A percentile compares a stretch with the other conserved stretches of the same genome.
These are phyloP conservation scores for pig (Sus scrofa) DNA, from an alignment of 2,113 vertebrate species.

Conservation along the genomic window DNA sequence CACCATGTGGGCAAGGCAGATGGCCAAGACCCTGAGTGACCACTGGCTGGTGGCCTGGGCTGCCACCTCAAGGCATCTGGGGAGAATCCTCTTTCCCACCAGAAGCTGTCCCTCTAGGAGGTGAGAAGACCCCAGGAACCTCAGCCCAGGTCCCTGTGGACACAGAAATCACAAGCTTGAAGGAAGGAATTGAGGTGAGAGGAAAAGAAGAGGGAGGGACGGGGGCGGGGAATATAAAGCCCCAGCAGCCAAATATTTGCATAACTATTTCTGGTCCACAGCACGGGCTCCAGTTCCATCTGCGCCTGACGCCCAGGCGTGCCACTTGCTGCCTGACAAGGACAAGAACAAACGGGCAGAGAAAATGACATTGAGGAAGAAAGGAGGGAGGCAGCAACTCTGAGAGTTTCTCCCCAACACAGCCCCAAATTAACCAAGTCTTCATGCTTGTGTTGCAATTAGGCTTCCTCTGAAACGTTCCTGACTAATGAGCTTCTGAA, in stretches of 20 bases:
- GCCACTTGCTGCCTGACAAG: slow-evolving; percentile 56
- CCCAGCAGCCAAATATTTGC: slow-evolving; percentile 18
- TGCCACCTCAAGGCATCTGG: background rate
- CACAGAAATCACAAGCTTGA: slow-evolving; percentile 54
- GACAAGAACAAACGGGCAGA: slow-evolving; percentile 43
- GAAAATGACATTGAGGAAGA: slow-evolving; percentile 44
- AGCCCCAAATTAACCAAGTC: background rate
- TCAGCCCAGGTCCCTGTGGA: background rate
- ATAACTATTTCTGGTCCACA: slow-evolving; percentile 65
- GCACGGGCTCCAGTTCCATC: slow-evolving; percentile 55
- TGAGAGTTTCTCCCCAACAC: background rate
- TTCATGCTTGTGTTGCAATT: background rate
- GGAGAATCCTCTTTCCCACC: slow-evolving; percentile 70
- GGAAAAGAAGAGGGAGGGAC: background rate
- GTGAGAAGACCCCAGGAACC: background rate
- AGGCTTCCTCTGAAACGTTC: background rate
- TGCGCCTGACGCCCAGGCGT: slow-evolving; percentile 16
- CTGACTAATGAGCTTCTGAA: background rate
- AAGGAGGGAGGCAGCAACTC: background rate
- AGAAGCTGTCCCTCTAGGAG: slow-evolving; percentile 64
- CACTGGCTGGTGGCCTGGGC: slow-evolving; percentile 77
- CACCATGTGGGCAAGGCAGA: slow-evolving; percentile 85
- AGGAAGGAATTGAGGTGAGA: background rate
- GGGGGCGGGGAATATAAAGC: background rate
- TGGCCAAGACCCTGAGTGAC: slow-evolving; percentile 84